phyloP scores from a whole-genome alignment of 2,113 vertebrate species.

The Coreoperca whiteheadi region DNA sequence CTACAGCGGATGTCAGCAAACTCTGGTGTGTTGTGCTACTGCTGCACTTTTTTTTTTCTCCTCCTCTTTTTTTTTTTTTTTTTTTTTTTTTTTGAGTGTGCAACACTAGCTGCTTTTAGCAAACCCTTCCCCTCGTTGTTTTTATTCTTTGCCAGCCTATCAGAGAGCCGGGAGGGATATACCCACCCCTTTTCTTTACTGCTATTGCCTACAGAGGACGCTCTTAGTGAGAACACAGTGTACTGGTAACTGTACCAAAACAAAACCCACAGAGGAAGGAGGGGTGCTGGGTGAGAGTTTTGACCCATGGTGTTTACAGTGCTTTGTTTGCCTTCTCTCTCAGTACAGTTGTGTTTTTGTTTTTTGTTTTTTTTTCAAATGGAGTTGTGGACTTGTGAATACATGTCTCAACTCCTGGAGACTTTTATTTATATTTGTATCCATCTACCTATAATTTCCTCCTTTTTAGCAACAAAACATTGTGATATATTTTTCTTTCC shows the following conservation, averaged over 20 bases:
- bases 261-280: slow-evolving; percentile 67
- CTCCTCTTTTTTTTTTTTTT: background rate
- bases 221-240: slow-evolving; percentile 80
- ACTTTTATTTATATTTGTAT: background rate
- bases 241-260: slow-evolving; percentile 81
- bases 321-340: slow-evolving; percentile 66
- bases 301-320: slow-evolving; percentile 76
- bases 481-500: slow-evolving; percentile 5
- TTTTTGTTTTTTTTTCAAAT: slow-evolving; percentile 8
- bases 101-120: slow-evolving; percentile 41
- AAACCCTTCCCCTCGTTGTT: slow-evolving; percentile 71
- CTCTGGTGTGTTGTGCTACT: slow-evolving; percentile 41
- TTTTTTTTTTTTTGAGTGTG: slow-evolving; percentile 14
- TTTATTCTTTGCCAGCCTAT: slow-evolving; percentile 76
- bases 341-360: slow-evolving; percentile 32
- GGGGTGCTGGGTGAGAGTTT: slow-evolving; percentile 64
- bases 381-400: slow-evolving; percentile 39
- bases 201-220: slow-evolving; percentile 65
- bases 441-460: background rate
- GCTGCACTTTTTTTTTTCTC: slow-evolving; percentile 33
- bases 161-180: slow-evolving; percentile 27
- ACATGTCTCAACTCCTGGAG: slow-evolving; percentile 37
- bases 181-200: slow-evolving; percentile 68
- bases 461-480: slow-evolving; percentile 38
- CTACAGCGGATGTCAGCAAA: slow-evolving; percentile 38